Conservation (phyloP, 2,888 invertebrate genomes). For the Drosophila emarginata region DNA sequence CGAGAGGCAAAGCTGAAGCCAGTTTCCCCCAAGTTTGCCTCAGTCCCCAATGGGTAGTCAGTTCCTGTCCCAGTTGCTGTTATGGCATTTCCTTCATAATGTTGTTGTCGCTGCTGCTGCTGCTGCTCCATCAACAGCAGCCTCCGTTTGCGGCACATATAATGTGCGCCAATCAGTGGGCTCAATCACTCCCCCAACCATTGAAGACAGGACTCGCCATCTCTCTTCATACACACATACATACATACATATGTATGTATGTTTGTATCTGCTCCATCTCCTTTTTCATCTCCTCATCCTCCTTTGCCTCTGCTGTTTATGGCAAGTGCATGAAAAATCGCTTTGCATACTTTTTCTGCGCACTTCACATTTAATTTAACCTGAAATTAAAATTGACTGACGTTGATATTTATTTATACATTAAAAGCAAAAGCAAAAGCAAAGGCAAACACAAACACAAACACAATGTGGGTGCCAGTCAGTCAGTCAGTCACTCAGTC, state of each 20-base stretch:
- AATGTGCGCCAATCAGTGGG: slow-evolving; percentile 65
- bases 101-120: slow-evolving; percentile 15
- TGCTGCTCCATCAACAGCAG: slow-evolving; percentile 18
- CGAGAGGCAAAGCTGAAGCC: not conserved
- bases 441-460: slow-evolving; percentile 13
- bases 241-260: too few species aligned
- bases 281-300: not conserved
- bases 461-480: slow-evolving; percentile 18
- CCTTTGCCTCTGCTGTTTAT: slow-evolving; percentile 7
- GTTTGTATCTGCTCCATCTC: too few species aligned
- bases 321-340: slow-evolving; percentile 71
- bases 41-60: slow-evolving; percentile 52
- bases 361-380: slow-evolving; percentile 69
- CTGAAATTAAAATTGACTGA: slow-evolving; percentile 73
- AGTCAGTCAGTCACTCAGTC: not conserved
- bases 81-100: slow-evolving; percentile 28
- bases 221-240: too few species aligned
- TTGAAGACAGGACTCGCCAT: slow-evolving; percentile 26
- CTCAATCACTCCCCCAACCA: not conserved
- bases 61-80: slow-evolving; percentile 44
- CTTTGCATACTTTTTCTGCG: slow-evolving; percentile 62
- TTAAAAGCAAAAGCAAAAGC: slow-evolving; percentile 15
- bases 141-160: slow-evolving; percentile 39
- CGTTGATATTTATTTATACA: slow-evolving; percentile 62
- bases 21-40: slow-evolving; percentile 2